Evolutionary conservation across 2,888 invertebrate species (phyloP), one percentile per base, ranked within the genome.

Genomic region (Limnephilus marmoratus): DNA sequence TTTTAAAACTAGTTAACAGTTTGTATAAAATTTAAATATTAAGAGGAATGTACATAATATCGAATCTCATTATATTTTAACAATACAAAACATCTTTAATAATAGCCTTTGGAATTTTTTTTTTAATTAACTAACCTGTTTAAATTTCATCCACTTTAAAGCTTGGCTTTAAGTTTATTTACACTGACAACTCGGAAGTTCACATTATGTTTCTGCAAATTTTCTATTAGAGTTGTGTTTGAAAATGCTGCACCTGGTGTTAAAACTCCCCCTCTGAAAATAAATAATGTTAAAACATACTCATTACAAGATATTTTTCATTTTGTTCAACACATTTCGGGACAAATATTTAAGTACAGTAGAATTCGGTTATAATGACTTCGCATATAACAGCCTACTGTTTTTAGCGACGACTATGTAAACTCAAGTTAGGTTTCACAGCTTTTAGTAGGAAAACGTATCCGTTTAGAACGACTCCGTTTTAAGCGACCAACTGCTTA

Each of bases 161-260:
- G 81, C 89, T 91, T 91, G 0, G 91, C 68, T 80, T 90, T 89
- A 11, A 90, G 45, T 15, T 81, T 53, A 37, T 90, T 87, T 29
- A 80, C 24, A 24, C 31, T 81, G 83, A 96, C 90, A 15, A 98
- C 96, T 94, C 98, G 97, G 94, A 98, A 98, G 90, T 96, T 97
- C n/a, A 98, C 94, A 90, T 97, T 97, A 95, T 98, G 97, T 90
- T 97, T 97, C 91, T 97, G 96, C 41, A 99, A 96, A 93, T 97
- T 97, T 53, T 98, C 96, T 93, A 99, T 97, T 34, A 99, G 95
- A 45, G 96, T 97, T 0, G 99, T 99, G 93, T 98, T 97, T 0
- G 96, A 96, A 95, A 99, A 99, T 0, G 98, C 99, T 18, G 97
- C 97, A 0, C 97, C 99, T 0, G 99, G 98, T 0, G 99, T 96